Evolutionary conservation across 2,797 vertebrate genomes (phyloP).

Genomic region (Cirrhinus mrigala): DNA sequence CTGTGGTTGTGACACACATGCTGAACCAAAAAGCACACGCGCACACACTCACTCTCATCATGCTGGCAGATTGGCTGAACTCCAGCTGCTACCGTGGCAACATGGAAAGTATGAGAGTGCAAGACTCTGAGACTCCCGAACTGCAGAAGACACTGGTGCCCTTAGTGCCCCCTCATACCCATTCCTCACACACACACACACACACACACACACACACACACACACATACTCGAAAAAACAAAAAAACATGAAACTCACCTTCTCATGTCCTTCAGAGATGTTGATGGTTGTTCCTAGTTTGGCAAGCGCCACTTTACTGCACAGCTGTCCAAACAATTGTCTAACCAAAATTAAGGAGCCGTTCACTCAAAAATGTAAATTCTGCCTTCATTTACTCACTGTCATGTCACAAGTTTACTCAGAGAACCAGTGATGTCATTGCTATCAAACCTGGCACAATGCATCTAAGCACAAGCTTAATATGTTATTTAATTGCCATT

Average conservation of each 20-base stretch:
- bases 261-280: neutral
- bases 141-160: neutral
- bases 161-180: neutral
- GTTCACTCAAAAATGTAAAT: neutral
- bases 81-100: slow-evolving; percentile 57
- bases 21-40: slow-evolving; percentile 53
- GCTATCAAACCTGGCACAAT: neutral
- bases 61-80: slow-evolving; percentile 33
- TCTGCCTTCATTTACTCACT: neutral
- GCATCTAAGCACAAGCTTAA: neutral
- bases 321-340: slow-evolving; percentile 24
- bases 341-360: neutral
- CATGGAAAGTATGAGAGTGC: slow-evolving; percentile 30
- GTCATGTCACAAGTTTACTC: neutral
- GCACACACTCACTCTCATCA: neutral
- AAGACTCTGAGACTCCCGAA: slow-evolving; percentile 23
- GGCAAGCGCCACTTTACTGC: neutral
- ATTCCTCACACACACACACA: neutral
- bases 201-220: neutral
- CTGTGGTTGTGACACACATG: slow-evolving; percentile 54
- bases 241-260: neutral
- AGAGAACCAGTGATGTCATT: neutral
- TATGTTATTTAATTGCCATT: neutral
- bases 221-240: too few species aligned
- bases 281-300: neutral